Evolutionary conservation across 2,797 vertebrate genomes (phyloP).

Genomic region (Astyanax mexicanus): DNA sequence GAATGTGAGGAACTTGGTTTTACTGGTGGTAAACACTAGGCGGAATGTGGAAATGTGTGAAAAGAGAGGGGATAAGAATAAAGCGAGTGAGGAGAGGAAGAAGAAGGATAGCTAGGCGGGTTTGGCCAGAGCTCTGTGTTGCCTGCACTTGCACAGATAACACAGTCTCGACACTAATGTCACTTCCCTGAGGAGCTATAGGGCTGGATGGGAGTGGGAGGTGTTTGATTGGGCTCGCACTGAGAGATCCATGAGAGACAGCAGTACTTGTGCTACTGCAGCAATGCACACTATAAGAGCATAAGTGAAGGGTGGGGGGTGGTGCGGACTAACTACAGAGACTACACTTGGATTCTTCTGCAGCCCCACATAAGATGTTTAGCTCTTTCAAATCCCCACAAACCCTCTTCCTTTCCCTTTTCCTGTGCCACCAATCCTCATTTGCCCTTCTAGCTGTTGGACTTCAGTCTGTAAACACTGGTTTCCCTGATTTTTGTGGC

Average conservation of each 20-base stretch:
- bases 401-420: constrained; percentile 9
- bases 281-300: constrained; percentile 16
- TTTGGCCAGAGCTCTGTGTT: constrained; percentile 64
- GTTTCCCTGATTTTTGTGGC: background rate
- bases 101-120: constrained; percentile 57
- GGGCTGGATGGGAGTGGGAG: constrained; percentile 52
- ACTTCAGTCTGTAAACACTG: constrained; percentile 9
- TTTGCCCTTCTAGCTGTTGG: constrained; percentile 35
- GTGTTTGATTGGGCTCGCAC: constrained; percentile 42
- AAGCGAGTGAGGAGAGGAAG: constrained; percentile 19
- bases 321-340: constrained; percentile 32
- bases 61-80: constrained; percentile 20
- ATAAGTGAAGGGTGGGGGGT: constrained; percentile 1
- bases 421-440: constrained; percentile 26
- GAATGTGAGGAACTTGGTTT: constrained; percentile 13
- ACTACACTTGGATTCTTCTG: constrained; percentile 45
- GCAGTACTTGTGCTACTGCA: constrained; percentile 32
- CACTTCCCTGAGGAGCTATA: constrained; percentile 66
- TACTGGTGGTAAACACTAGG: constrained; percentile 1
- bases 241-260: constrained; percentile 47
- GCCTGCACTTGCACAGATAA: constrained; percentile 79
- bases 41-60: constrained; percentile 1
- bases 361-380: constrained; percentile 43
- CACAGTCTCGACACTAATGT: constrained; percentile 78
- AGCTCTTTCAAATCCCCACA: constrained; percentile 62